A percentile compares a stretch with the other conserved stretches of the same genome.
Conservation (phyloP, 2,888 invertebrate genomes). For the Epinotia brunnichana region DNA sequence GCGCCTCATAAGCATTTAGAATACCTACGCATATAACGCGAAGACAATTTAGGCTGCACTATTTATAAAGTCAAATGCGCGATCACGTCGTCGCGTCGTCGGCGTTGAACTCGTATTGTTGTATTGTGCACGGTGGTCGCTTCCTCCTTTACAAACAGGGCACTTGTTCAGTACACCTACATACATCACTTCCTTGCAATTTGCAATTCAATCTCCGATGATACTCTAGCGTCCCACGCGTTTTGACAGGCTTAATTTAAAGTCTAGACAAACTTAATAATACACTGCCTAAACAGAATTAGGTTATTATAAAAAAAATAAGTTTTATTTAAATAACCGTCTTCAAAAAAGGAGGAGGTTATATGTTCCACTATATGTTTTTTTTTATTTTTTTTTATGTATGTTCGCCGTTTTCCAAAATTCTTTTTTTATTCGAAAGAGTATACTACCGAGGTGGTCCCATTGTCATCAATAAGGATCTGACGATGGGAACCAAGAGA, state of each 20-base stretch:
- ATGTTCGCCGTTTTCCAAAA: too few species aligned
- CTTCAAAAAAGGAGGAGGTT: too few species aligned
- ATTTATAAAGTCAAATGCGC: conserved; percentile 78
- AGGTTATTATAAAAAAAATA: too few species aligned
- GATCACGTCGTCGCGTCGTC: conserved; percentile 57
- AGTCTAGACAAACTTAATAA: neutral
- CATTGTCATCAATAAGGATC: too few species aligned
- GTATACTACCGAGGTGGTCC: too few species aligned
- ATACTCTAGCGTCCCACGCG: conserved; percentile 47
- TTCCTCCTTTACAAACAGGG: conserved; percentile 72
- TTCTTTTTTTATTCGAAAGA: too few species aligned
- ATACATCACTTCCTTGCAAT: conserved; percentile 66
- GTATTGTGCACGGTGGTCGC: conserved; percentile 70
- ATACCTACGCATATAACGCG: conserved; percentile 13
- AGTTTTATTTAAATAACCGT: too few species aligned
- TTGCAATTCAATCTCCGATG: conserved; percentile 53
- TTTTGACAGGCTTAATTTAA: conserved; percentile 24
- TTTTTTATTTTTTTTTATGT: too few species aligned
- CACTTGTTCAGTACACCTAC: conserved; percentile 52
- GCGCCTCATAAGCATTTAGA: conserved; percentile 8
- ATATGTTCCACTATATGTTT: too few species aligned
- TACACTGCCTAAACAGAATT: too few species aligned
- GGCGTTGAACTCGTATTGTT: conserved; percentile 79
- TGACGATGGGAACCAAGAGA: too few species aligned
- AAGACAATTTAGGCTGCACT: conserved; percentile 58